Evolutionary conservation across 2,797 vertebrate genomes (phyloP), one percentile per base, ranked within the genome.

Genomic region (Amniataba percoides): DNA sequence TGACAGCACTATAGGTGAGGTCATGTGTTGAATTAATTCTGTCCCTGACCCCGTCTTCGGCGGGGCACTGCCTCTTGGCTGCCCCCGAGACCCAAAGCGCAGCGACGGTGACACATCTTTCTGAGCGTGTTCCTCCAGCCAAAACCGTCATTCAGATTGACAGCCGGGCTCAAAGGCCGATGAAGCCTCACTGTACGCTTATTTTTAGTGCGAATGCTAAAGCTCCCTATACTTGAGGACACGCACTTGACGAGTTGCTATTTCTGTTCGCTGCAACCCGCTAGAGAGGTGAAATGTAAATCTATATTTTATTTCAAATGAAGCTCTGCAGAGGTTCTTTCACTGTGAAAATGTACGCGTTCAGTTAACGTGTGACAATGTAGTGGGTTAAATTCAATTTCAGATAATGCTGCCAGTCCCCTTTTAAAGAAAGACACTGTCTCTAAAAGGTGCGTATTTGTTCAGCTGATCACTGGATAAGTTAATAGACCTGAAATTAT

Each of bases 21-120:
- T 96, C 93, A 95, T 90, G 91, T 93, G 91, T 87, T 93, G 95
- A 96, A 96, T 95, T 94, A 94, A 95, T 95, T 95, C 91, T 85
- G 93, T 95, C 90, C 94, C 91, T 93, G 93, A 94, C 89, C 92
- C 70, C 5, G 48, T 84, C 90, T 88, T 72, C 58, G 70, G 63
- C 75, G 62, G 86, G 81, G 77, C 82, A 78, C 61, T 67, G 79
- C 80, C 85, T 82, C 86, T 69, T 64, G 27, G 83, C 80, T 53
- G 80, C 74, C 82, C 84, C 77, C 0, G 4, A 67, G 85, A 86
- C 70, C 83, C 80, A 51, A 78, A 83, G 85, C 45, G 39, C 72
- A 39, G 67, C 46, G 15, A 77, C 75, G 55, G 78, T 83, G 88
- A 87, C 85, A 84, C 71, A 78, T 91, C 86, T 91, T 78, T 82